phyloP scores from a whole-genome alignment of 2,888 invertebrate genomes.

The Sialis lutaria region DNA sequence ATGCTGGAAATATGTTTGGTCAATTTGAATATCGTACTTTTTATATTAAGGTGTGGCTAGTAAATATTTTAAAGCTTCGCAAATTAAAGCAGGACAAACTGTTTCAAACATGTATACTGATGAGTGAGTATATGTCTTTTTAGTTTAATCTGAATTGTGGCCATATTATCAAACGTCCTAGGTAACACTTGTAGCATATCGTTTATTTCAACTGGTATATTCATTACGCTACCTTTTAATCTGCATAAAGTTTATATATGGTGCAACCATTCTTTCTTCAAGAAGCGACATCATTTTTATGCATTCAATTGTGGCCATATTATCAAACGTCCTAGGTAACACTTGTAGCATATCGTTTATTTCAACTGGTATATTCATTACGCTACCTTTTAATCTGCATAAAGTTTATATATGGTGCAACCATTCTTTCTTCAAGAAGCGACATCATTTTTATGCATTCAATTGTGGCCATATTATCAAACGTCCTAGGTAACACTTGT shows the following conservation, averaged over 20 bases:
- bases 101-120: constrained; percentile 16
- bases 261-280: too few species aligned
- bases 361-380: constrained; percentile 17
- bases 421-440: too few species aligned
- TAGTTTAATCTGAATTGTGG: constrained; percentile 14
- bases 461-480: constrained; percentile 13
- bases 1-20: too few species aligned
- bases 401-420: constrained; percentile 15
- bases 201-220: constrained; percentile 15
- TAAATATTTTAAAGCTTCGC: constrained; percentile 12
- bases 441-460: too few species aligned
- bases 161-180: constrained; percentile 12
- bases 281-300: too few species aligned
- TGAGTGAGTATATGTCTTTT: constrained; percentile 15
- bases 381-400: constrained; percentile 14
- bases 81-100: constrained; percentile 9
- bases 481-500: constrained; percentile 11
- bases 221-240: constrained; percentile 16
- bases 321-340: constrained; percentile 12
- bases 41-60: constrained; percentile 10
- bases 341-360: constrained; percentile 12
- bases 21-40: not conserved
- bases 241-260: constrained; percentile 16
- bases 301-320: too few species aligned
- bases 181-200: constrained; percentile 12